Base-by-base conservation (phyloP, 2,797 vertebrate genomes). In the Ara ararauna region DNA sequence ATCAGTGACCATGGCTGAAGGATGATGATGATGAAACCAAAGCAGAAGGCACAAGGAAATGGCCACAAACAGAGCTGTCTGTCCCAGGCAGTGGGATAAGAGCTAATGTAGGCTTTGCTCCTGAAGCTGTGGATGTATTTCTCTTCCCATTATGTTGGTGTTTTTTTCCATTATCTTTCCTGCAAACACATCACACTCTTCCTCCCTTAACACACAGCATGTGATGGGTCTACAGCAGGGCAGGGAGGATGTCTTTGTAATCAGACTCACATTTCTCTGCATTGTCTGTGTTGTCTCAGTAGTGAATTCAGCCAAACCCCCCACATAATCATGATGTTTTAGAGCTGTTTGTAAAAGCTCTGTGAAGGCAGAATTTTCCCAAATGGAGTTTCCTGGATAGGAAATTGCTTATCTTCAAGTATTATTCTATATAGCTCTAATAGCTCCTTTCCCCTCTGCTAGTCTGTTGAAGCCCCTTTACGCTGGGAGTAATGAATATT, bases 401-500 rank as follows among this genome's bases (percentile, higher is more conserved):
- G 79, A 77, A 85, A 76, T 70, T 26, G 42, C 61, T 94, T 89
- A 42, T 80, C 68, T 76, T 38, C 23, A 50, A 58, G 60, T 45
- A 56, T 83, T 47, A 61, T 34, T 74, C 79, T 22, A 1, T 4
- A 10, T 0, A 12, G 7, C 58, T 68, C 81, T 20, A n/a, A 50
- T 30, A 70, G 32, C 68, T 87, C 32, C 62, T 74, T 64, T 60
- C n/a, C 56, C n/a, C 48, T 7, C 23, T 16, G 11, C 47, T 30
- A 7, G 27, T 32, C 29, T 40, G 27, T 15, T 70, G 60, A 47
- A 56, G 10, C 17, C n/a, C 42, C 48, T 50, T 60, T 32, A 2
- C 2, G 0, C 24, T 6, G 47, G 29, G 56, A 66, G 42, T 6
- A 27, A 30, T 0, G 2, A 58, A 9, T 2, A 11, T 24, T 15